Evolutionary conservation across 2,797 vertebrate genomes (phyloP).

Genomic region (Muraenolepis orangiensis): DNA sequence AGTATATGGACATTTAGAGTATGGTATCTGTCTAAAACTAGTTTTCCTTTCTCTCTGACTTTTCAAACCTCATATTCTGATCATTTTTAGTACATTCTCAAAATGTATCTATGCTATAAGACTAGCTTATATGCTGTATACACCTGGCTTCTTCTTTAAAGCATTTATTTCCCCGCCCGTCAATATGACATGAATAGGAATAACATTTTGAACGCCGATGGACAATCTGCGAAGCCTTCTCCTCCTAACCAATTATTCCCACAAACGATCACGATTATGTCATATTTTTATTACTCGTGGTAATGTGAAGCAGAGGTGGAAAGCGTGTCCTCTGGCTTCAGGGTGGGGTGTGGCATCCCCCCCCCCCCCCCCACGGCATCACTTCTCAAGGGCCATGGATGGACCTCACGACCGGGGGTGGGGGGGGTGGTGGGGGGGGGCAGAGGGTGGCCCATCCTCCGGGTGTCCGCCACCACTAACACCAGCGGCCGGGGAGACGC

Average conservation of each 20-base stretch:
- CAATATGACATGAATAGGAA: neutral
- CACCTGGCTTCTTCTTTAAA: neutral
- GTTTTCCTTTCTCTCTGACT: too few species aligned
- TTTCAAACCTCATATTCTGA: too few species aligned
- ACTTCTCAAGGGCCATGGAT: neutral
- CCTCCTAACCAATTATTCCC: neutral
- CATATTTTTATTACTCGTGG: neutral
- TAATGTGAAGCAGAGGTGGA: neutral
- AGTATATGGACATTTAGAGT: too few species aligned
- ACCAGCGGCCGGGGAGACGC: constrained; percentile 10
- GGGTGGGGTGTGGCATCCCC: neutral
- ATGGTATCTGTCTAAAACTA: too few species aligned
- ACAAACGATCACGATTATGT: neutral
- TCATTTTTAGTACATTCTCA: too few species aligned
- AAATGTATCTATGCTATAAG: too few species aligned
- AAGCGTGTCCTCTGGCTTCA: neutral
- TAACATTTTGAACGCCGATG: neutral
- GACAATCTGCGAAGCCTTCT: neutral
- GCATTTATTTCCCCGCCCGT: neutral
- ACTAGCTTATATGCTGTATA: too few species aligned
- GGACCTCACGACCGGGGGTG: neutral
- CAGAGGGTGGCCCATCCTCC: neutral
- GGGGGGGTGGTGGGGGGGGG: neutral
- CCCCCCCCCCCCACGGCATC: neutral
- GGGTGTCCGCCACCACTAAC: constrained; percentile 15